Evolutionary conservation across 2,113 vertebrate species (phyloP).

Genomic region (Eurypyga helias): DNA sequence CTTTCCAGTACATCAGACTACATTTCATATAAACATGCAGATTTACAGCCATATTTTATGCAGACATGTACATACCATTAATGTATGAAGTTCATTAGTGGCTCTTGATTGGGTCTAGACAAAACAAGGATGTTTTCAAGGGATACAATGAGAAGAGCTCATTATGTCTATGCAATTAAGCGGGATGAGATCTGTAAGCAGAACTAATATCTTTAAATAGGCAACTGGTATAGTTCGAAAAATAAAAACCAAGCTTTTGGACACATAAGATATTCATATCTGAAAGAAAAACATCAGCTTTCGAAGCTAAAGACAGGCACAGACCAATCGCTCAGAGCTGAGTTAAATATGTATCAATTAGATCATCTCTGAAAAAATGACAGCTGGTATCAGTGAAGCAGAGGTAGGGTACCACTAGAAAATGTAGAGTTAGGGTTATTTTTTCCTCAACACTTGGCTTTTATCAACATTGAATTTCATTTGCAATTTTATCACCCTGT

Average conservation of each 20-base stretch:
- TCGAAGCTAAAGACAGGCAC: background rate
- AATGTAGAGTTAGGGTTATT: slow-evolving; percentile 59
- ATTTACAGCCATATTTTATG: slow-evolving; percentile 4
- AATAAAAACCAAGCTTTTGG: background rate
- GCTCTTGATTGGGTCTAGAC: slow-evolving; percentile 43
- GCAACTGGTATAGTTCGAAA: background rate
- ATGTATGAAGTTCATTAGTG: background rate
- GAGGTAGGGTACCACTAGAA: slow-evolving; percentile 52
- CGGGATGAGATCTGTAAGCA: slow-evolving; percentile 6
- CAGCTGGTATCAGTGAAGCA: slow-evolving; percentile 43
- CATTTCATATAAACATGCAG: background rate
- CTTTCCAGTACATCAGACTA: background rate
- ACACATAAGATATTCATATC: background rate
- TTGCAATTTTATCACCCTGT: slow-evolving; percentile 71
- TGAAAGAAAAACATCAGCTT: background rate
- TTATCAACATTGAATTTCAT: slow-evolving; percentile 69
- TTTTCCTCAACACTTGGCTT: slow-evolving; percentile 55
- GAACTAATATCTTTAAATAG: background rate
- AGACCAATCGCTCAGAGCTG: slow-evolving; percentile 14
- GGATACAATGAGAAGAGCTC: background rate
- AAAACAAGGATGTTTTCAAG: slow-evolving; percentile 41
- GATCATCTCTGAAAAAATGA: slow-evolving; percentile 28
- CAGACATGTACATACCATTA: background rate
- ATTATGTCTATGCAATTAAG: background rate
- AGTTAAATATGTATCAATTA: slow-evolving; percentile 50